phyloP scores from a whole-genome alignment of 2,888 invertebrate species.

The Ceraclea dissimilis region DNA sequence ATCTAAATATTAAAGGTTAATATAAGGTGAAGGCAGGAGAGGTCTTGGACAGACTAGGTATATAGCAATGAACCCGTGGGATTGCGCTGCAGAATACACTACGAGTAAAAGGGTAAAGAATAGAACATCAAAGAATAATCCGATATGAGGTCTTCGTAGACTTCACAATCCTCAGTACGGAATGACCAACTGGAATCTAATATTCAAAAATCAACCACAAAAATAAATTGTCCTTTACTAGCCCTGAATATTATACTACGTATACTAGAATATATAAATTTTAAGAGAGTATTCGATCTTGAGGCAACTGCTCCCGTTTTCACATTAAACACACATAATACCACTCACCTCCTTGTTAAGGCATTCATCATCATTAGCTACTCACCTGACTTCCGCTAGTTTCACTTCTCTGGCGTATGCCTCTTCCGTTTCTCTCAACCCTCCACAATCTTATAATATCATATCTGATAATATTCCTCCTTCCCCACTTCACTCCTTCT shows the following conservation, averaged over 20 bases:
- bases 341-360: neutral
- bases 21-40: too few species aligned
- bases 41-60: too few species aligned
- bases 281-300: neutral
- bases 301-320: neutral
- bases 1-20: too few species aligned
- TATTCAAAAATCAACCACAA: too few species aligned
- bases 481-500: neutral
- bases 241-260: neutral
- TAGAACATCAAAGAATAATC: too few species aligned
- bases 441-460: neutral
- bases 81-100: too few species aligned
- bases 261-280: neutral
- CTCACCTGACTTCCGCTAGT: slow-evolving; percentile 22
- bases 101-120: too few species aligned
- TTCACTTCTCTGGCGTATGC: slow-evolving; percentile 7
- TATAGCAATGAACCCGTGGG: too few species aligned
- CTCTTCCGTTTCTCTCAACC: slow-evolving; percentile 11
- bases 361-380: slow-evolving; percentile 25
- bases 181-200: too few species aligned
- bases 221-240: too few species aligned
- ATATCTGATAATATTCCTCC: neutral
- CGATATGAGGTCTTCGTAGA: too few species aligned
- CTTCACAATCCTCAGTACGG: too few species aligned
- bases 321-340: neutral